Percentiles rank a stretch among this genome's conserved stretches.
These are phyloP conservation scores for Urocynchramus pylzowi DNA, from an alignment of 2,113 vertebrate genomes.

Conservation along the genomic window DNA sequence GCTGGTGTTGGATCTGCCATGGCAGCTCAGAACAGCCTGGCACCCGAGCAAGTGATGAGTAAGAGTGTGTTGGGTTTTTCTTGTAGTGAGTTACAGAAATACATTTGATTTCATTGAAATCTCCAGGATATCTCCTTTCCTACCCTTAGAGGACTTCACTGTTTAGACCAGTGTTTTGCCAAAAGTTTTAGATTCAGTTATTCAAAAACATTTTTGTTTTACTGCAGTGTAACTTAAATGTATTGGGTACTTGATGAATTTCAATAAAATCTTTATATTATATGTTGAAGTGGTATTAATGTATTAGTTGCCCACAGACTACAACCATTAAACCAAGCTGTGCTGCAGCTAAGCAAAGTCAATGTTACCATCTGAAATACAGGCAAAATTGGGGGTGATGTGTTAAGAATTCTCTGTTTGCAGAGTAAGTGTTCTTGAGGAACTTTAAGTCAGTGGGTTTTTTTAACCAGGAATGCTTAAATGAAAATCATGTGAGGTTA, in stretches of 20 bases:
- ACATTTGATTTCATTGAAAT: neutral
- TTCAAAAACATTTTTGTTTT: neutral
- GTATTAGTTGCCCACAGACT: neutral
- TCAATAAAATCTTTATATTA: neutral
- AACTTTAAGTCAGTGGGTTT: neutral
- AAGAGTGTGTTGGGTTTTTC: neutral
- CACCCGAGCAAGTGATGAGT: conserved; percentile 19
- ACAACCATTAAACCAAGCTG: neutral
- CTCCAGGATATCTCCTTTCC: neutral
- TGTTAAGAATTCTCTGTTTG: neutral
- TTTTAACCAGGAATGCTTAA: neutral
- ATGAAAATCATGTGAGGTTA: neutral
- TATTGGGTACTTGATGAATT: neutral
- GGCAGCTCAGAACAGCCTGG: conserved; percentile 21
- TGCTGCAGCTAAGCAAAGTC: neutral
- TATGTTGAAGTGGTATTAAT: neutral
- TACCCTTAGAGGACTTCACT: neutral
- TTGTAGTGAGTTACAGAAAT: neutral
- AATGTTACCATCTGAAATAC: neutral
- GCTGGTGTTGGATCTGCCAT: neutral
- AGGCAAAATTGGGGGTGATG: neutral
- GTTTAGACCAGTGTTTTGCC: neutral
- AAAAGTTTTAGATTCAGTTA: neutral
- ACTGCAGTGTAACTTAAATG: neutral
- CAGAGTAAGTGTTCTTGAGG: neutral